Percentiles rank a stretch among this genome's conserved stretches.
phyloP scores from a whole-genome alignment of 2,113 vertebrate genomes.

The Melanostigma gelatinosum region DNA sequence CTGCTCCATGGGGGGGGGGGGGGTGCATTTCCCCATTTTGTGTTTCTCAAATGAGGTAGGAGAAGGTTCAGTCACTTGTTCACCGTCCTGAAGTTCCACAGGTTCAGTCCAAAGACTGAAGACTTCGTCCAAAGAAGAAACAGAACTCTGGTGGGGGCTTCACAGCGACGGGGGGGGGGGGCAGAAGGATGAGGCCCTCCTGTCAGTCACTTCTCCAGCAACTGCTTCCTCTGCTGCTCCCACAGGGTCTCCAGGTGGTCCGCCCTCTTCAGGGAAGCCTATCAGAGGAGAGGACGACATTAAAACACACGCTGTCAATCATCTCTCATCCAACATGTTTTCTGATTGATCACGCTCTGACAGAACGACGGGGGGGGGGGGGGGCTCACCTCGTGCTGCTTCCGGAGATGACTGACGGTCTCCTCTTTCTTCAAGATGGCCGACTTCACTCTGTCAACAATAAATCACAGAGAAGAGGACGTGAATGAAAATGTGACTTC shows the following conservation, averaged over 20 bases:
- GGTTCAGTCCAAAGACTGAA: too few species aligned
- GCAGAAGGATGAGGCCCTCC: neutral
- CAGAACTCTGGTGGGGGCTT: neutral
- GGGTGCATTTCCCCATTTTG: conserved; percentile 9
- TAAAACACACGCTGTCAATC: conserved; percentile 22
- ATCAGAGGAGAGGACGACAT: neutral
- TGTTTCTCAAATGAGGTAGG: conserved; percentile 51
- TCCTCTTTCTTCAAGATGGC: conserved; percentile 93
- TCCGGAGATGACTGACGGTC: conserved; percentile 86
- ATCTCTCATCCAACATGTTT: neutral
- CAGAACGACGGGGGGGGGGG: neutral
- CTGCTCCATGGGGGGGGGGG: conserved; percentile 16
- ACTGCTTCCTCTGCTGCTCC: conserved; percentile 87
- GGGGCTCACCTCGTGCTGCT: conserved; percentile 87
- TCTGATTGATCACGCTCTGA: neutral
- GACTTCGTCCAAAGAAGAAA: conserved; percentile 15
- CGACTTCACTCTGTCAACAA: conserved; percentile 86
- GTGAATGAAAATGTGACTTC: neutral
- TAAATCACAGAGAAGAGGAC: neutral
- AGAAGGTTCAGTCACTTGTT: conserved; percentile 35
- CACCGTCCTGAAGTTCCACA: conserved; percentile 29
- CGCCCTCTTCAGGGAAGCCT: conserved; percentile 91
- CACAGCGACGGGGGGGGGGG: neutral
- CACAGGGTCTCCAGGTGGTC: conserved; percentile 90
- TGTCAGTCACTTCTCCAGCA: conserved; percentile 81